Percentiles rank a stretch among this genome's conserved stretches.
These are phyloP conservation scores for Bergia puertoricense DNA, from an alignment of 92 coral and sea anemone genomes.

Conservation along the genomic window DNA sequence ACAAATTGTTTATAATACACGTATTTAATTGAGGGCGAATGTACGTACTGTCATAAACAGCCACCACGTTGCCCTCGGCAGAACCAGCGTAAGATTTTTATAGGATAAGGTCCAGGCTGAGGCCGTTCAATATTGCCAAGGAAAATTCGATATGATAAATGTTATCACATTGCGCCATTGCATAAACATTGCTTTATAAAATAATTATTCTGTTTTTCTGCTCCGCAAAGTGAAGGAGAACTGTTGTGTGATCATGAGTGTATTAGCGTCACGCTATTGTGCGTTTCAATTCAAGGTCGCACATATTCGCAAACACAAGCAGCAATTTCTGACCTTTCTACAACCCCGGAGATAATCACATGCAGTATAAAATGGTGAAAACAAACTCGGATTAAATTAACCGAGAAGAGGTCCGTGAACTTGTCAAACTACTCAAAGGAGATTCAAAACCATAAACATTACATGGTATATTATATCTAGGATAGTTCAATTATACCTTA, in stretches of 20 bases:
- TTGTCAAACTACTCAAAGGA: no score
- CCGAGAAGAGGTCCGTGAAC: not conserved
- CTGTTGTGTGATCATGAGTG: not conserved
- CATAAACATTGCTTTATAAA: no score
- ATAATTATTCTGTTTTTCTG: no score
- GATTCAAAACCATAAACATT: not conserved
- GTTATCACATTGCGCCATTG: no score
- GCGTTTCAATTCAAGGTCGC: not conserved
- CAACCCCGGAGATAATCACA: not conserved
- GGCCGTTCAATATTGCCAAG: no score
- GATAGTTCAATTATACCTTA: not conserved
- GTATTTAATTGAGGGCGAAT: no score
- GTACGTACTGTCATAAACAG: no score
- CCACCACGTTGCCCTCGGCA: no score
- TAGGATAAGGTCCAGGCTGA: no score
- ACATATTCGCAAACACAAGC: not conserved
- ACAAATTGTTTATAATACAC: no score
- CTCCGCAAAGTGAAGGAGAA: not conserved
- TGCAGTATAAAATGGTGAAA: not conserved
- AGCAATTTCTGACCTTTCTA: not conserved
- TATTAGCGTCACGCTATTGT: not conserved
- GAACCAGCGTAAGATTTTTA: no score
- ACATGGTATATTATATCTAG: not conserved
- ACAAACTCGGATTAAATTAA: not conserved
- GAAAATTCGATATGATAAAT: no score